These are phyloP conservation scores for Ormyrus pomaceus DNA, from an alignment of 2,888 invertebrate genomes.

Conservation along the genomic window DNA sequence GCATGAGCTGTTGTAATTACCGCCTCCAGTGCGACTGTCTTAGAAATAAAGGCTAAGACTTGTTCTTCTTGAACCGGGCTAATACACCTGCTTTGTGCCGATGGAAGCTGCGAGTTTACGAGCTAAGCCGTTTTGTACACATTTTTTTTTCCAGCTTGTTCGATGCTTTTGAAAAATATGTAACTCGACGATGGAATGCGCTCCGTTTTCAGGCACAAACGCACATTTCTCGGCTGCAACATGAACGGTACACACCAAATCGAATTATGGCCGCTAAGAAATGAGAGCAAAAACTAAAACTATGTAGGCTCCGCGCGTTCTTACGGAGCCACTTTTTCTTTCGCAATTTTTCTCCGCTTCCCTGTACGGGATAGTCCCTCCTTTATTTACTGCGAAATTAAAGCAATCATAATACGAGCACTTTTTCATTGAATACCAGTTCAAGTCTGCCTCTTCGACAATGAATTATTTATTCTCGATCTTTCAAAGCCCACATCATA, in stretches of 20 bases:
- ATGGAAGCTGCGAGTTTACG: background rate
- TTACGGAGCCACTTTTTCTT: constrained; percentile 41
- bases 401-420: constrained; percentile 21
- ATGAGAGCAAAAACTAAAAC: constrained; percentile 48
- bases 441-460: background rate
- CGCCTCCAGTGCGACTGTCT: no score
- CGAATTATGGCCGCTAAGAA: constrained; percentile 48
- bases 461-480: constrained; percentile 24
- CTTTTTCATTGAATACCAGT: background rate
- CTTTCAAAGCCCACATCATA: background rate
- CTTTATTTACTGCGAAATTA: constrained; percentile 10
- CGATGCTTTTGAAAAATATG: constrained; percentile 19
- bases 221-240: constrained; percentile 37
- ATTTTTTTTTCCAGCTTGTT: background rate
- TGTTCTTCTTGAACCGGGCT: constrained; percentile 7
- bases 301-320: constrained; percentile 46
- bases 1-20: no score
- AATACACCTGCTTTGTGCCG: background rate
- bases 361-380: background rate
- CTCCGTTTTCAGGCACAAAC: constrained; percentile 32
- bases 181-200: constrained; percentile 39
- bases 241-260: constrained; percentile 20
- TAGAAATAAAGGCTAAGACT: no score
- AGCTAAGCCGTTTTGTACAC: no score
- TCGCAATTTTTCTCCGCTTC: constrained; percentile 10